Percentiles rank a stretch among this genome's conserved stretches.
Evolutionary conservation across 2,797 vertebrate species (phyloP).

Genomic region (Urosaurus nigricauda): DNA sequence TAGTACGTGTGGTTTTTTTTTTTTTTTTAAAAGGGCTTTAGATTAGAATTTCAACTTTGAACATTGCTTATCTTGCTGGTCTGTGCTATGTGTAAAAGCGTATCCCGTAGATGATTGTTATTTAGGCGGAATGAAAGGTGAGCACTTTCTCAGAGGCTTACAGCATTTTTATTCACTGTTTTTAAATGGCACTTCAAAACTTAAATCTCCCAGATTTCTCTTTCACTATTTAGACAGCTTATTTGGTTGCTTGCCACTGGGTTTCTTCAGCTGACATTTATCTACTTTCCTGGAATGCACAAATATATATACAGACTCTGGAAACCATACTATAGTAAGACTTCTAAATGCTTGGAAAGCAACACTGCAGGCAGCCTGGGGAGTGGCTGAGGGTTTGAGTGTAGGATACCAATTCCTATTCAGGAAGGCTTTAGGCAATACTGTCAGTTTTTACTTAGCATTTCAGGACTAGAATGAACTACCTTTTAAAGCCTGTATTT

Average conservation of each 20-base stretch:
- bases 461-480: slow-evolving; percentile 30
- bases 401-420: neutral
- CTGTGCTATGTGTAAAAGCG: neutral
- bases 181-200: slow-evolving; percentile 57
- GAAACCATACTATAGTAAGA: slow-evolving; percentile 11
- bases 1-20: neutral
- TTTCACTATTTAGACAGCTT: slow-evolving; percentile 50
- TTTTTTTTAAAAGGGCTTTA: slow-evolving; percentile 31
- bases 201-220: slow-evolving; percentile 52
- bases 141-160: slow-evolving; percentile 46
- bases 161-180: slow-evolving; percentile 56
- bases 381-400: no score
- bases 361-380: neutral
- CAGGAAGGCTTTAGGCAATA: neutral
- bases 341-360: slow-evolving; percentile 11
- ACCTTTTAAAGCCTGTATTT: slow-evolving; percentile 49
- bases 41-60: slow-evolving; percentile 25
- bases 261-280: slow-evolving; percentile 51
- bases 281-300: slow-evolving; percentile 44
- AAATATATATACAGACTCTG: slow-evolving; percentile 31
- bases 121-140: slow-evolving; percentile 38
- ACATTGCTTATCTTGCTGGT: neutral
- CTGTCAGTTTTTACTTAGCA: slow-evolving; percentile 30
- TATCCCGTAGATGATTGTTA: slow-evolving; percentile 15
- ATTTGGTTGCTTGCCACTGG: slow-evolving; percentile 54